Conservation (phyloP, 1,140 invertebrate species). For the Drosophila subobscura region DNA sequence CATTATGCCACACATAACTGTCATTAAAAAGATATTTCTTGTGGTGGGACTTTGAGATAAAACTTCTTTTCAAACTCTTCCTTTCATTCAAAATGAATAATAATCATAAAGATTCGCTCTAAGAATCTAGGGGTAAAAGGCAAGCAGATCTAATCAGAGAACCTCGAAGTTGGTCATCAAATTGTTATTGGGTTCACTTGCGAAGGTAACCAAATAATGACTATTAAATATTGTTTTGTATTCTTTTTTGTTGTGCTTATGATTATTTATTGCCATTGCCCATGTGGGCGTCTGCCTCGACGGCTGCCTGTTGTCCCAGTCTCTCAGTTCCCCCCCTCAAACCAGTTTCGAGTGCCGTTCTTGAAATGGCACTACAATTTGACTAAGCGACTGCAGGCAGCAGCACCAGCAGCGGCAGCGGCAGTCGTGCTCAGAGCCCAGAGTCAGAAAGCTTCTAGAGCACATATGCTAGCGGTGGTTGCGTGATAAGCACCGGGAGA, state of each 20-base stretch:
- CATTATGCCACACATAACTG: too few species aligned
- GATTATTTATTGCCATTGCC: constrained; percentile 16
- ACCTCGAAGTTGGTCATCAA: constrained; percentile 41
- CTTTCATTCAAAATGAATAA: too few species aligned
- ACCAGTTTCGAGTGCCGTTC: constrained; percentile 63
- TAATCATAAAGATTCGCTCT: background rate
- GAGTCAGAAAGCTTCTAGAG: constrained; percentile 46
- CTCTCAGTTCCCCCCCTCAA: constrained; percentile 8
- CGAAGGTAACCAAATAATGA: constrained; percentile 49
- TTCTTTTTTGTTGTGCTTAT: constrained; percentile 21
- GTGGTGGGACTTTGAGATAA: too few species aligned
- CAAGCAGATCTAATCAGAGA: constrained; percentile 4
- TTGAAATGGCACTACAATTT: constrained; percentile 63
- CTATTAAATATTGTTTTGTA: constrained; percentile 56
- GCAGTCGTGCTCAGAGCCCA: too few species aligned
- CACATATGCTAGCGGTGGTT: constrained; percentile 4
- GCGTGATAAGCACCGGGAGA: background rate
- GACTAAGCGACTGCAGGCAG: constrained; percentile 53
- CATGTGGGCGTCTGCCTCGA: constrained; percentile 61
- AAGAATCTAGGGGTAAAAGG: background rate
- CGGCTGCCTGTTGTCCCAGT: constrained; percentile 25
- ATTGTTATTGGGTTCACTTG: constrained; percentile 34
- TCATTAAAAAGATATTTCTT: too few species aligned
- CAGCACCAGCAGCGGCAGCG: constrained; percentile 4
- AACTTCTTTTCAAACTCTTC: too few species aligned